These are phyloP conservation scores for Radopholus similis DNA, from an alignment of 1,140 invertebrate genomes.

Conservation along the genomic window DNA sequence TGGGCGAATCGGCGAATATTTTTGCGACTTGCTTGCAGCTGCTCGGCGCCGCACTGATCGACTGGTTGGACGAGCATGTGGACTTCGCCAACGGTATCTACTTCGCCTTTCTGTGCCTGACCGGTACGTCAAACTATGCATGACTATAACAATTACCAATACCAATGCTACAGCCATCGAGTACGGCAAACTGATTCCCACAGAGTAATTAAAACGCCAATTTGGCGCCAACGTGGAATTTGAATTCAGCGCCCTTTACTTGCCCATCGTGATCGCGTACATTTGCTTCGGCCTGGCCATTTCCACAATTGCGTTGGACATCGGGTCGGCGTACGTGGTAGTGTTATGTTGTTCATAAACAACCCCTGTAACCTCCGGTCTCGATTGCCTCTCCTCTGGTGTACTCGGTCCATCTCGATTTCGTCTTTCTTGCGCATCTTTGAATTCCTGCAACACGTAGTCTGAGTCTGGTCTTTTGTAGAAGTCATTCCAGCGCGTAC, in stretches of 20 bases:
- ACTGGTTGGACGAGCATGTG: constrained; percentile 44
- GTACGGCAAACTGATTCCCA: constrained; percentile 52
- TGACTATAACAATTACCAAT: too few relatives aligned
- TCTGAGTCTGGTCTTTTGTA: too few relatives aligned
- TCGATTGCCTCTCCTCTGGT: too few relatives aligned
- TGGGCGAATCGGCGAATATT: background rate
- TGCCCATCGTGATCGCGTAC: constrained; percentile 51
- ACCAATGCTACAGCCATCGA: too few relatives aligned
- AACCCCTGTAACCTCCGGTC: too few relatives aligned
- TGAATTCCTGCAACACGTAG: too few relatives aligned
- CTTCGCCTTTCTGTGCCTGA: constrained; percentile 57
- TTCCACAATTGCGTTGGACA: constrained; percentile 55
- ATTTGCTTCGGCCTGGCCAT: constrained; percentile 55
- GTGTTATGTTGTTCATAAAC: too few relatives aligned
- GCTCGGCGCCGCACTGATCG: constrained; percentile 45
- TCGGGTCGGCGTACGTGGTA: constrained; percentile 54
- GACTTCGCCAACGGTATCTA: constrained; percentile 58
- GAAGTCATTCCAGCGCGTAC: too few relatives aligned
- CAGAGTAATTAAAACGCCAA: constrained; percentile 14
- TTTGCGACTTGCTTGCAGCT: constrained; percentile 23
- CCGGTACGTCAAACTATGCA: too few relatives aligned
- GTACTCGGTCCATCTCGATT: too few relatives aligned
- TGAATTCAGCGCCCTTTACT: constrained; percentile 39
- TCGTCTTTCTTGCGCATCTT: too few relatives aligned
- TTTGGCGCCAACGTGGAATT: background rate